phyloP scores from a whole-genome alignment of 2,888 invertebrate species.

The Erebia palarica region DNA sequence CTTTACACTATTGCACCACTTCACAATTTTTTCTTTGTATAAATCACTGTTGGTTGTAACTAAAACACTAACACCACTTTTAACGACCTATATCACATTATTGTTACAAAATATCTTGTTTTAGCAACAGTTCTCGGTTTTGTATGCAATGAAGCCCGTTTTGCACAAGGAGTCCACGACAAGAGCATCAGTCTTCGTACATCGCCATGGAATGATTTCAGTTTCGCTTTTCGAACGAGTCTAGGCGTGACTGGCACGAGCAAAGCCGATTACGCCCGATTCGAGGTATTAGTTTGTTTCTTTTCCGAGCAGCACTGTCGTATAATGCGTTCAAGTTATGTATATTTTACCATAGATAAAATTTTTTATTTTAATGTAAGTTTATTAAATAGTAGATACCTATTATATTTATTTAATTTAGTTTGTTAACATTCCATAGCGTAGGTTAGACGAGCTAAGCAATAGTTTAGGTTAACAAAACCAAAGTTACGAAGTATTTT shows the following conservation, averaged over 20 bases:
- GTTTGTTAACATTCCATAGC: too few relatives aligned
- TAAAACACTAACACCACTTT: slow-evolving; percentile 73
- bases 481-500: too few relatives aligned
- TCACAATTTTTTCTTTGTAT: slow-evolving; percentile 62
- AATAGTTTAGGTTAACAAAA: too few relatives aligned
- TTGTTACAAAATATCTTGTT: slow-evolving; percentile 66
- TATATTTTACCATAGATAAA: too few relatives aligned
- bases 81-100: slow-evolving; percentile 71
- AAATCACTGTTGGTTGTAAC: slow-evolving; percentile 66
- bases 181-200: slow-evolving; percentile 80
- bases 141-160: slow-evolving; percentile 72
- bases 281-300: slow-evolving; percentile 41
- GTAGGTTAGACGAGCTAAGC: too few relatives aligned
- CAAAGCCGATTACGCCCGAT: slow-evolving; percentile 67
- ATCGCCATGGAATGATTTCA: slow-evolving; percentile 79
- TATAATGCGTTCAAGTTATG: too few relatives aligned
- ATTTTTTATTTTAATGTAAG: too few relatives aligned
- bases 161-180: slow-evolving; percentile 73
- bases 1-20: slow-evolving; percentile 73
- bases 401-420: too few relatives aligned
- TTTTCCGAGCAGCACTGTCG: slow-evolving; percentile 39
- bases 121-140: slow-evolving; percentile 68
- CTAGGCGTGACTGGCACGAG: slow-evolving; percentile 80
- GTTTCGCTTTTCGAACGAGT: slow-evolving; percentile 81
- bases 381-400: too few relatives aligned